Evolutionary conservation across 2,113 vertebrate species (phyloP).

Genomic region (Hippocampus barbouri): DNA sequence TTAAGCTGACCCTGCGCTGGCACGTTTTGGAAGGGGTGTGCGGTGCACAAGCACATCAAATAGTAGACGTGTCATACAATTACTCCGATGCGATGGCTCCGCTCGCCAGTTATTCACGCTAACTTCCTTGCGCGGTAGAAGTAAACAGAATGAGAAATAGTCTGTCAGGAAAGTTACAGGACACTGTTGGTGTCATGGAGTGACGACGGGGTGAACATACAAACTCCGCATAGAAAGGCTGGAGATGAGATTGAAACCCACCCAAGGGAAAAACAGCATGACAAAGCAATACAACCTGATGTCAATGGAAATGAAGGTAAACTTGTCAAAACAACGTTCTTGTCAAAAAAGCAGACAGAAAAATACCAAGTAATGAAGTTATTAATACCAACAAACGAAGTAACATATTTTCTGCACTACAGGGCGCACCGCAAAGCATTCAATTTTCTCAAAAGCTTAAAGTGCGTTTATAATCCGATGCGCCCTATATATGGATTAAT

Average conservation of each 20-base stretch:
- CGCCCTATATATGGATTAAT: too few relatives aligned
- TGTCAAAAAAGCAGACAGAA: too few relatives aligned
- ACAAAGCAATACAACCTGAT: too few relatives aligned
- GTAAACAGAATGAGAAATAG: neutral
- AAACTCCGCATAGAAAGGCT: neutral
- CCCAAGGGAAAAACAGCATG: neutral
- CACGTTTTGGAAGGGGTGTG: neutral
- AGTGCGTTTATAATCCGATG: too few relatives aligned
- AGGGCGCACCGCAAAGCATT: too few relatives aligned
- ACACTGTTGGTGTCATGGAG: neutral
- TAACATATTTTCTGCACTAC: too few relatives aligned
- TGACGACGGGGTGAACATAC: neutral
- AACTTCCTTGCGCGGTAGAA: neutral
- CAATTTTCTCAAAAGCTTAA: too few relatives aligned
- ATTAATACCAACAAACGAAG: too few relatives aligned
- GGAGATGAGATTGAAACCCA: neutral
- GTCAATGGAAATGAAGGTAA: too few relatives aligned
- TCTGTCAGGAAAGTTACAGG: neutral
- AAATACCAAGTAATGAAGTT: too few relatives aligned
- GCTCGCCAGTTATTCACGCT: neutral
- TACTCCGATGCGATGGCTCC: neutral
- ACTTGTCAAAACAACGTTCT: too few relatives aligned
- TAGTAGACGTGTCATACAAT: neutral
- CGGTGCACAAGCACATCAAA: neutral
- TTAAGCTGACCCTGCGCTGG: neutral